These are phyloP conservation scores for Danio aesculapii DNA, from an alignment of 2,797 vertebrate genomes.

Conservation along the genomic window DNA sequence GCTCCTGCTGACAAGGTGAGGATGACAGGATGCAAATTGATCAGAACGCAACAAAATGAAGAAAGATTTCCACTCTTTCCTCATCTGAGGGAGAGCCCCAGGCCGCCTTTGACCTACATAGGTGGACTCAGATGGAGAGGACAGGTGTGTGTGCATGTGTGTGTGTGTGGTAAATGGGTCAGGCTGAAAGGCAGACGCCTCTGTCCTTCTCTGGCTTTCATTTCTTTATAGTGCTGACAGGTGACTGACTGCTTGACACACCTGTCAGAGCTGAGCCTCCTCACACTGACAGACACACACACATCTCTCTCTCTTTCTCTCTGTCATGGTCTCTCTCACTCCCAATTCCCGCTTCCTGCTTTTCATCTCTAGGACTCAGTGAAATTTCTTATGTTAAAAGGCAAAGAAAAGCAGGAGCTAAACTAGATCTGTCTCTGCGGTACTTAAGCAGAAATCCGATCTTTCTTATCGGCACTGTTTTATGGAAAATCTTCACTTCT, in stretches of 20 bases:
- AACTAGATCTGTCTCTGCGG: constrained; percentile 15
- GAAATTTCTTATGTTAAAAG: constrained; percentile 19
- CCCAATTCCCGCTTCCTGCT: constrained; percentile 22
- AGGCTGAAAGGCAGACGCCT: constrained; percentile 64
- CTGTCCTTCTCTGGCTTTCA: constrained; percentile 65
- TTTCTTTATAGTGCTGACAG: constrained; percentile 66
- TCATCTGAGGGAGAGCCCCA: constrained; percentile 69
- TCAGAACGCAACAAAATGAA: constrained; percentile 52
- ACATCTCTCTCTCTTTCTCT: constrained; percentile 38
- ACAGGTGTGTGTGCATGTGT: constrained; percentile 46
- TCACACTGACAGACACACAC: constrained; percentile 54
- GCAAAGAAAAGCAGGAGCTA: constrained; percentile 35
- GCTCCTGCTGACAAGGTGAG: constrained; percentile 43
- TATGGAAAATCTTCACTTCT: neutral
- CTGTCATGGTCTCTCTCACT: constrained; percentile 5
- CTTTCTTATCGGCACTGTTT: constrained; percentile 6
- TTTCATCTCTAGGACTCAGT: constrained; percentile 23
- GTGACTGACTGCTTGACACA: constrained; percentile 74
- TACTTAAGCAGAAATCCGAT: constrained; percentile 15
- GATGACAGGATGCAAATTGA: constrained; percentile 46
- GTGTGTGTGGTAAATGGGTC: constrained; percentile 62
- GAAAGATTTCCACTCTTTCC: constrained; percentile 63
- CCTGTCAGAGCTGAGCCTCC: constrained; percentile 69
- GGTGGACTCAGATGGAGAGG: constrained; percentile 54
- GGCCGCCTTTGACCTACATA: constrained; percentile 78